Conservation (phyloP, 2,113 vertebrate species). For the Leptocoma aspasia region DNA sequence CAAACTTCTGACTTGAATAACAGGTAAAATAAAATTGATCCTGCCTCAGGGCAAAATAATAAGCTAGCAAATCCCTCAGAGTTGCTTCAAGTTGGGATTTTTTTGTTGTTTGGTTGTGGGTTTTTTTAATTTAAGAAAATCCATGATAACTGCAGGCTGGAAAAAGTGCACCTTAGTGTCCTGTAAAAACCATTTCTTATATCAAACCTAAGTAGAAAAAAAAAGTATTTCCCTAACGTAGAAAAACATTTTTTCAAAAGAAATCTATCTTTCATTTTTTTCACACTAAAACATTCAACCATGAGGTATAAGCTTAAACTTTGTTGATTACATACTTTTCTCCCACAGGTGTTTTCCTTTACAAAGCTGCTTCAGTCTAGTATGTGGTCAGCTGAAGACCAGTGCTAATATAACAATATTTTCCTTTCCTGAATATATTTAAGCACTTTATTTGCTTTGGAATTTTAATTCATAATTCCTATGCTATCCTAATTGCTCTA, state of each 20-base stretch:
- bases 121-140: not conserved
- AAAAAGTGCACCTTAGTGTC: not conserved
- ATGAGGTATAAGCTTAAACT: not conserved
- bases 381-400: not conserved
- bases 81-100: not conserved
- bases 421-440: not conserved
- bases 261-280: not conserved
- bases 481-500: not conserved
- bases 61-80: not conserved
- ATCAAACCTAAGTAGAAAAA: not conserved
- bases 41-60: not conserved
- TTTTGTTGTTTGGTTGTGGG: not conserved
- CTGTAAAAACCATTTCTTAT: not conserved
- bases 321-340: not conserved
- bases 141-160: not conserved
- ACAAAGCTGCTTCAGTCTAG: not conserved
- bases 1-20: not conserved
- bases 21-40: not conserved
- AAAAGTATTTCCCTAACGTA: not conserved
- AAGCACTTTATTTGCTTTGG: not conserved
- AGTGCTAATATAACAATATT: not conserved
- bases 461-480: not conserved
- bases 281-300: not conserved
- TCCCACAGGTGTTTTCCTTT: not conserved
- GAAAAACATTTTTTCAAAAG: not conserved